A percentile compares a stretch with the other conserved stretches of the same genome.
Conservation (phyloP, 2,113 vertebrate genomes). For the Origma solitaria region DNA sequence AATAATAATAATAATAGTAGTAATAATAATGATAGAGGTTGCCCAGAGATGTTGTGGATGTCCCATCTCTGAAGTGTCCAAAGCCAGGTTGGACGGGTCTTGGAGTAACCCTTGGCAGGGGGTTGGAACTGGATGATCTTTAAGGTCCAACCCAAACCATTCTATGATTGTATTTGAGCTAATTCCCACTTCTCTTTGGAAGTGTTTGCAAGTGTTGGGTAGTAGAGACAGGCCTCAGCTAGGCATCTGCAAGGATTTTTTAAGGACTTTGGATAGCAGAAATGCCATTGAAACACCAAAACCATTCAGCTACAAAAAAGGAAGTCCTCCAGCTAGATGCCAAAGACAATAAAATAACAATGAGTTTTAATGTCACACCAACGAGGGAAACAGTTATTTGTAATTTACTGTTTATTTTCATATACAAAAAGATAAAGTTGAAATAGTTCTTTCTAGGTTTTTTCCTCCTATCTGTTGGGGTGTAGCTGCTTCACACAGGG, state of each 20-base stretch:
- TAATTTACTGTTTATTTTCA: constrained; percentile 84
- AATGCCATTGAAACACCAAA: not conserved
- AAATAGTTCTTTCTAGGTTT: constrained; percentile 83
- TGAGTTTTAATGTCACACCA: not conserved
- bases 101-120: not conserved
- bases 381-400: not conserved
- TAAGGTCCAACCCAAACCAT: not conserved
- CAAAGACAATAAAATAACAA: not conserved
- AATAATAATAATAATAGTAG: too few relatives aligned
- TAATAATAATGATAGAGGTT: not conserved
- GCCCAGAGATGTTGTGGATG: not conserved
- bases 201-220: not conserved
- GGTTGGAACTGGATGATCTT: not conserved
- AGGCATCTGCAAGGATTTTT: not conserved
- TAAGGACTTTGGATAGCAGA: not conserved
- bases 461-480: constrained; percentile 75
- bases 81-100: not conserved
- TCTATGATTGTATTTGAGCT: not conserved
- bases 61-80: not conserved
- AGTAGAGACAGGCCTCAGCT: not conserved
- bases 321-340: not conserved
- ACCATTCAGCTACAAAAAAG: not conserved
- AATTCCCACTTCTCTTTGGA: not conserved
- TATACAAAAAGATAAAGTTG: constrained; percentile 94
- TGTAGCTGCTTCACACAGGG: constrained; percentile 78